phyloP scores from a whole-genome alignment of 1,140 invertebrate species.

The Parapsyche elsis region DNA sequence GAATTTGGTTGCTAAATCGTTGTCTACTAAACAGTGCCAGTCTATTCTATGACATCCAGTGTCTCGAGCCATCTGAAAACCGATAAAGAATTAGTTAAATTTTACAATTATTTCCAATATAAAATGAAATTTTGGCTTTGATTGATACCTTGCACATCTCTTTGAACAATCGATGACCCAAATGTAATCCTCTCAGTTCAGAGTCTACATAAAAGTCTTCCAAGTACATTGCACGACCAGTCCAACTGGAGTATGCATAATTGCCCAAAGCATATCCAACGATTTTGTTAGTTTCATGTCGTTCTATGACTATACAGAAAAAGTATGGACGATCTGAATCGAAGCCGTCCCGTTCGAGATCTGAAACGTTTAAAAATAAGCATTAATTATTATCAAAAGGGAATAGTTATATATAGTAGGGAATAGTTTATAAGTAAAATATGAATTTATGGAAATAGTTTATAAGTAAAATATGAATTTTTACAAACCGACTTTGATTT shows the following conservation, averaged over 20 bases:
- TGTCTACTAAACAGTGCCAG: conserved; percentile 51
- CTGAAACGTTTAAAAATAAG: conserved; percentile 29
- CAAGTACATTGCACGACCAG: conserved; percentile 50
- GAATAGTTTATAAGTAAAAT: no score
- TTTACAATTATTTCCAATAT: no score
- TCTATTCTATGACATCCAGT: conserved; percentile 48
- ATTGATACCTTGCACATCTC: conserved; percentile 51
- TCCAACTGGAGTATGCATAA: conserved; percentile 53
- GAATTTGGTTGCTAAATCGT: conserved; percentile 46
- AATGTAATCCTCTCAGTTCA: conserved; percentile 47
- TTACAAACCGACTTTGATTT: no score
- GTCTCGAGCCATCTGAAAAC: conserved; percentile 48
- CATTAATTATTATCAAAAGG: not conserved
- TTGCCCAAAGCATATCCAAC: conserved; percentile 50
- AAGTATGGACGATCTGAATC: conserved; percentile 43
- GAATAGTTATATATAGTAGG: no score
- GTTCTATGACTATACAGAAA: conserved; percentile 47
- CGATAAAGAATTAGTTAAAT: conserved; percentile 5
- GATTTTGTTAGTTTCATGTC: conserved; percentile 33
- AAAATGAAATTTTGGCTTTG: not conserved
- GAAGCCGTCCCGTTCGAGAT: conserved; percentile 53
- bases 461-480: no score
- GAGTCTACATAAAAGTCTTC: conserved; percentile 55
- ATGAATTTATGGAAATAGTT: no score
- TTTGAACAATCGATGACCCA: conserved; percentile 53